phyloP scores from a whole-genome alignment of 92 coral and sea anemone species.

The Phymanthus crucifer region DNA sequence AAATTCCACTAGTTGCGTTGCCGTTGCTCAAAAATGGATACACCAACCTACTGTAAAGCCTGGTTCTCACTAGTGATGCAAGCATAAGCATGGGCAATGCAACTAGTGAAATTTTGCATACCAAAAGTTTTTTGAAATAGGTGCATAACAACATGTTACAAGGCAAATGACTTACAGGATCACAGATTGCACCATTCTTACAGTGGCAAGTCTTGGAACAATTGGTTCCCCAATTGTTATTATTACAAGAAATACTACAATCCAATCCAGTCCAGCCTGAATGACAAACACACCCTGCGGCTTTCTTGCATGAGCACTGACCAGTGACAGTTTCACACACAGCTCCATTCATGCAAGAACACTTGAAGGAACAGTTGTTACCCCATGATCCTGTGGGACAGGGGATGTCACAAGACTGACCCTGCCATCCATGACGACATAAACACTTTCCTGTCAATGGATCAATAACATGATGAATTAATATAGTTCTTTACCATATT shows the following conservation, averaged over 20 bases:
- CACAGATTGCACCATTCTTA: constrained; percentile 56
- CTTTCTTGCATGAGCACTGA: constrained; percentile 55
- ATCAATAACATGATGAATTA: neutral
- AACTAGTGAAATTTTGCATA: too few species aligned
- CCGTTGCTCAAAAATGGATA: too few species aligned
- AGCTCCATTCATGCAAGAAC: constrained; percentile 77
- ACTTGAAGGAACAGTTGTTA: constrained; percentile 57
- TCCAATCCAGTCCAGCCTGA: constrained; percentile 73
- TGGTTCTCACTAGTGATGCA: too few species aligned
- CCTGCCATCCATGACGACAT: constrained; percentile 74
- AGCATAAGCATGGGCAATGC: too few species aligned
- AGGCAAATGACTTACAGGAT: constrained; percentile 65
- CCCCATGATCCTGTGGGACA: constrained; percentile 86
- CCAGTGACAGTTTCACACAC: constrained; percentile 70
- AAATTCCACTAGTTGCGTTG: too few species aligned
- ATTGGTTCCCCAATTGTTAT: constrained; percentile 70
- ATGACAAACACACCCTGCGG: constrained; percentile 63
- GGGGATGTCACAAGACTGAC: constrained; percentile 68
- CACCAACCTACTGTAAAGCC: too few species aligned
- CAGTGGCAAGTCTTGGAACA: constrained; percentile 70
- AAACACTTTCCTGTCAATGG: constrained; percentile 58
- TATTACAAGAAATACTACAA: constrained; percentile 61
- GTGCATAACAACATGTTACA: neutral
- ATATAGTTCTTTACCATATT: neutral
- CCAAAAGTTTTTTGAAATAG: too few species aligned